Evolutionary conservation across 2,888 invertebrate genomes (phyloP), one percentile per base, ranked within the genome.

Genomic region (Parnassius apollo): DNA sequence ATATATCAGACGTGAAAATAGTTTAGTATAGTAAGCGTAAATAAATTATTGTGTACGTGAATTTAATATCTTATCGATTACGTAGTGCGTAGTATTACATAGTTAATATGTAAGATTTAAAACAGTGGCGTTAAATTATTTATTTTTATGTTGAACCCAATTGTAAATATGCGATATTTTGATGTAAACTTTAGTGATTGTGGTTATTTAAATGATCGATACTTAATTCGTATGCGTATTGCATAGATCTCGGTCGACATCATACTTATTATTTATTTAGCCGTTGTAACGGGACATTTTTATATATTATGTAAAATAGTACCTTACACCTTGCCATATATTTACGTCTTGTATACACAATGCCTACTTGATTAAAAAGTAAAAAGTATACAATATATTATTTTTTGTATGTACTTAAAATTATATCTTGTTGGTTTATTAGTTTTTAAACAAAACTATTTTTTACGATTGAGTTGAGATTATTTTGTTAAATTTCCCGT

Each of bases 91-190:
- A 87, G 73, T 71, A 76, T 84, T 56, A 59, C 81, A 83, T 86
- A 87, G 82, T 85, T 83, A 83, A 83, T 84, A 82, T 85, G 76
- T 89, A 88, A 88, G 88, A 81, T 77, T 81, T 86, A 86, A 86
- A 69, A 77, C 77, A 77, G 81, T 84, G 85, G 73, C 78, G 83
- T 89, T 91, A 89, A 88, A 90, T 91, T 91, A 91, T 91, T 91
- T 91, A 91, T 91, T 91, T 86, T 87, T 88, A 91, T 88, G 91
- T 91, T 91, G 90, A 85, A 84, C 82, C 83, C 81, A 76, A 67
- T 69, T 91, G 91, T 91, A 90, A 85, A 91, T 91, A 91, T 68
- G 81, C 84, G 82, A 86, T 85, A 84, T 84, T 86, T 85, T 81
- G 79, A 82, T 84, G 82, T 87, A 86, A 84, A 84, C 75, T 83